Evolutionary conservation across 2,113 vertebrate species (phyloP).

Genomic region (Lepus europaeus): DNA sequence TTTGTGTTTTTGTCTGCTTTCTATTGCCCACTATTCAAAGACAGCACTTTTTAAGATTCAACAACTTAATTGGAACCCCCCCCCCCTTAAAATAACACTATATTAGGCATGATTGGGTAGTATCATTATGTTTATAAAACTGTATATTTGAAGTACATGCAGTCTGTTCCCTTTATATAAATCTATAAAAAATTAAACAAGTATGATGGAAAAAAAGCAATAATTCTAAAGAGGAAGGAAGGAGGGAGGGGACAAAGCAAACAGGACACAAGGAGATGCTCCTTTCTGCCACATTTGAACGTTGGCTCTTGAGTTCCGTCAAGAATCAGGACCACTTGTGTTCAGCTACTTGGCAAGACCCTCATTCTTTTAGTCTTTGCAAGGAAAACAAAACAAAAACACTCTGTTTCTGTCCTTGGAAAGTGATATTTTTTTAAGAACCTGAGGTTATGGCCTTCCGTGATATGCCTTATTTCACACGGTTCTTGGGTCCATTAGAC

Average conservation of each 20-base stretch:
- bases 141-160: too few relatives aligned
- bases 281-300: neutral
- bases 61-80: neutral
- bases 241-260: neutral
- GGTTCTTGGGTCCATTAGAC: neutral
- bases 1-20: neutral
- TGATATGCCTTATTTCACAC: neutral
- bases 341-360: neutral
- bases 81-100: neutral
- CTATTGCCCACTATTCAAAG: neutral
- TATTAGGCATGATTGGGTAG: neutral
- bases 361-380: neutral
- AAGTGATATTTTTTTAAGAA: neutral
- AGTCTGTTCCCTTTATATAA: too few relatives aligned
- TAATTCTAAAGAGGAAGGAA: neutral
- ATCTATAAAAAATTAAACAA: too few relatives aligned
- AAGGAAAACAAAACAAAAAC: neutral
- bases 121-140: too few relatives aligned
- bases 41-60: neutral
- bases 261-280: neutral
- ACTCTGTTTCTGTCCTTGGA: neutral
- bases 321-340: neutral
- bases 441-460: neutral
- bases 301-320: neutral
- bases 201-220: neutral